These are phyloP conservation scores for Sturmia bella DNA, from an alignment of 2,888 invertebrate genomes.

Conservation along the genomic window DNA sequence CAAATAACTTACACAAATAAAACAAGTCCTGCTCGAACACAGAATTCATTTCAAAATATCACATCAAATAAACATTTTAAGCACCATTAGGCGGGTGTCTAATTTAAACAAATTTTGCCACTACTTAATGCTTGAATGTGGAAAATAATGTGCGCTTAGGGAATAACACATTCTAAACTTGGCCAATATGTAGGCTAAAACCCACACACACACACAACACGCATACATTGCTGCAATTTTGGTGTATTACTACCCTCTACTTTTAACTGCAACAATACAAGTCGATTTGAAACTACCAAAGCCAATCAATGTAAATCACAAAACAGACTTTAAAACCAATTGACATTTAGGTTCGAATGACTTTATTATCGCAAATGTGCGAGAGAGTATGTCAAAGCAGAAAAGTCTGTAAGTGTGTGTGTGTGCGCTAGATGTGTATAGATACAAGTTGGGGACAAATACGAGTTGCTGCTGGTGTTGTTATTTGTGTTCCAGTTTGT, in stretches of 20 bases:
- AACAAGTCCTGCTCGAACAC: background rate
- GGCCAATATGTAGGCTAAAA: conserved; percentile 28
- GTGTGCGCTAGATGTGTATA: no score
- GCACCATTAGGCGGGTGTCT: conserved; percentile 65
- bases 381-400: background rate
- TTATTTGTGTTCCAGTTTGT: conserved; percentile 22
- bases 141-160: conserved; percentile 63
- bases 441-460: conserved; percentile 33
- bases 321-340: conserved; percentile 67
- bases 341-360: conserved; percentile 68
- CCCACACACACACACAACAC: conserved; percentile 1
- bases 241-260: conserved; percentile 4
- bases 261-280: conserved; percentile 38
- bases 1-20: no score
- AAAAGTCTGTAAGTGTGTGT: background rate
- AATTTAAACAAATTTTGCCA: conserved; percentile 66
- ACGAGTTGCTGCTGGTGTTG: background rate
- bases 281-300: conserved; percentile 56
- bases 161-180: conserved; percentile 62
- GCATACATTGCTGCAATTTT: background rate
- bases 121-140: conserved; percentile 42
- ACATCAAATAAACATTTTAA: conserved; percentile 61
- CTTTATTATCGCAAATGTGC: conserved; percentile 62
- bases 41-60: conserved; percentile 2
- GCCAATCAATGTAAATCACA: conserved; percentile 70